Evolutionary conservation across 2,797 vertebrate species (phyloP), one percentile per base, ranked within the genome.

Genomic region (Macropodus opercularis): DNA sequence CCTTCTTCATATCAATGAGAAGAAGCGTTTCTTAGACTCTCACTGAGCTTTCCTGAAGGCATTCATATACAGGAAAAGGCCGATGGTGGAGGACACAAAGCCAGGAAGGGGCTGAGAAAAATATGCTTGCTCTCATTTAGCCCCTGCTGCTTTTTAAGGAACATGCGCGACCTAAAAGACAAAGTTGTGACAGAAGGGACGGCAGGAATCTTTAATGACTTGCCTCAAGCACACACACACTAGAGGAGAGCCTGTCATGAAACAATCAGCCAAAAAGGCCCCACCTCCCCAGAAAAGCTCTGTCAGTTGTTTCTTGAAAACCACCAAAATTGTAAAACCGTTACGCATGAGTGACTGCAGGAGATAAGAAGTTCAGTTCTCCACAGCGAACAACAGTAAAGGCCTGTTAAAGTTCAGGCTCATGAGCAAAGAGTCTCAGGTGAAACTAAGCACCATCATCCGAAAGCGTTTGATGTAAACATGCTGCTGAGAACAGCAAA

Each of bases 171-270:
- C 84, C 86, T 71, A 87, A 69, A 86, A 84, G 71, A 77, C 60
- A 57, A 71, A 75, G 62, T 61, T 72, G 72, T 76, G 70, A 89
- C 89, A 90, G 89, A 88, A 81, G 90, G 90, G 83, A 52, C 34
- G 36, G 68, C 76, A 87, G 80, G 69, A 90, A 89, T 90, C 43
- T 86, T 90, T 89, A 79, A 91, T 90, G 86, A 84, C 32, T 70
- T 10, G 80, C 86, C 87, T 72, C 34, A 4, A 76, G 85, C 80
- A 14, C 51, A 44, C 3, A 22, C 53, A 80, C 50, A 49, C n/a
- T n/a, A n/a, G n/a, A n/a, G 52, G 65, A 58, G 44, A 44, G 27
- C 18, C 46, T 8, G 4, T 18, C 15, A 54, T 48, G 31, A 46
- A 24, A 4, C 1, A 1, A 21, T 23, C 10, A 10, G 29, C 29